A percentile compares a stretch with the other conserved stretches of the same genome.
phyloP scores from a whole-genome alignment of 1,140 invertebrate genomes.

The Asbolus verrucosus region DNA sequence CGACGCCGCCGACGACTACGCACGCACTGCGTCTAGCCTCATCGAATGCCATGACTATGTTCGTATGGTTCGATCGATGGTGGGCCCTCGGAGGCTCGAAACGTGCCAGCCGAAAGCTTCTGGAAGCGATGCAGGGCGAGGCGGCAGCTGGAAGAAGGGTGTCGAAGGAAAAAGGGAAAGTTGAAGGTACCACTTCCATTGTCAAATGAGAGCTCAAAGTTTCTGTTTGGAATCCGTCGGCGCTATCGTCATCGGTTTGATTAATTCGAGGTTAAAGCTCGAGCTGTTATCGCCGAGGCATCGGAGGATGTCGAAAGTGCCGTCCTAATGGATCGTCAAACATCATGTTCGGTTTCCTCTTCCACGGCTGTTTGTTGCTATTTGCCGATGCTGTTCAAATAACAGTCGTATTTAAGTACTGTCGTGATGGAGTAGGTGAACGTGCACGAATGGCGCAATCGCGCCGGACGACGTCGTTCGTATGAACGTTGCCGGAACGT shows the following conservation, averaged over 20 bases:
- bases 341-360: neutral
- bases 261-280: too few relatives aligned
- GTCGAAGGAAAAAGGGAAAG: too few relatives aligned
- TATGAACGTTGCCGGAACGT: constrained; percentile 4
- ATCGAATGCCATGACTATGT: constrained; percentile 1
- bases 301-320: constrained; percentile 8
- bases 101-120: too few relatives aligned
- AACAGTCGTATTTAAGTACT: constrained; percentile 25
- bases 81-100: too few relatives aligned
- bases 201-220: too few relatives aligned
- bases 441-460: constrained; percentile 17
- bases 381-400: constrained; percentile 24
- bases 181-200: too few relatives aligned
- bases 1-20: constrained; percentile 31
- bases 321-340: constrained; percentile 22
- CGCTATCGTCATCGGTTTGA: too few relatives aligned
- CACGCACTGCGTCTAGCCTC: constrained; percentile 29
- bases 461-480: neutral
- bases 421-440: constrained; percentile 28
- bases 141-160: too few relatives aligned
- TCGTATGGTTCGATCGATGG: constrained; percentile 25
- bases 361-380: neutral
- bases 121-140: too few relatives aligned
- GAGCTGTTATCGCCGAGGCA: too few relatives aligned
- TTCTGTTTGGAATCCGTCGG: too few relatives aligned